Evolutionary conservation across 92 coral and sea anemone species (phyloP).

Genomic region (Paramuricea clavata): DNA sequence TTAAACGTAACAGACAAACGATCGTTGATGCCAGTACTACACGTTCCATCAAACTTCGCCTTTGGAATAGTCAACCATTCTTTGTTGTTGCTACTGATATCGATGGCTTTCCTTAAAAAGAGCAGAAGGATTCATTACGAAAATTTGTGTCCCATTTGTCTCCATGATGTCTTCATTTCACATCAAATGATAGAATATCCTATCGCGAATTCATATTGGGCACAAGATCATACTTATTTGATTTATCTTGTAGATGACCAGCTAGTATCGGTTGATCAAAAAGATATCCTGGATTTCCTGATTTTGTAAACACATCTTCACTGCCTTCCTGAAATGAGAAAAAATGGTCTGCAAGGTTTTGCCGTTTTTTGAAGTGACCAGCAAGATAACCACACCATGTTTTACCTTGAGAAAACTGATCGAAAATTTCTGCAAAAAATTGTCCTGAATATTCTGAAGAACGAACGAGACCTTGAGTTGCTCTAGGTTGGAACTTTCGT

Average conservation of each 20-base stretch:
- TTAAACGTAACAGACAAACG: conserved; percentile 88
- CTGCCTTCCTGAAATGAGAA: conserved; percentile 68
- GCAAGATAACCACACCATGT: too few species aligned
- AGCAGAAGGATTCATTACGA: too few species aligned
- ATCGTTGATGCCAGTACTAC: conserved; percentile 59
- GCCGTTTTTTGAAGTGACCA: too few species aligned
- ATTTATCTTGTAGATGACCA: conserved; percentile 69
- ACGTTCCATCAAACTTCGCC: conserved; percentile 78
- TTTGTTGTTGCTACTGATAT: conserved; percentile 73
- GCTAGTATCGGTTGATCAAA: conserved; percentile 90
- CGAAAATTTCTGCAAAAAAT: conserved; percentile 77
- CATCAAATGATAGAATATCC: too few species aligned
- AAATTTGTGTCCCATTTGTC: too few species aligned
- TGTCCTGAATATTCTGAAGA: conserved; percentile 74
- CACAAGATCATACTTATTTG: conserved; percentile 87
- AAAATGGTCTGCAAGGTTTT: too few species aligned
- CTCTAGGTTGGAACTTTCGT: conserved; percentile 80
- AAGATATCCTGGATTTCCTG: conserved; percentile 97
- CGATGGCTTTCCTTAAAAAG: conserved; percentile 80
- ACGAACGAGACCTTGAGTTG: conserved; percentile 75
- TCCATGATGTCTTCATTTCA: too few species aligned
- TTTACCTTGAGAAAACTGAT: conserved; percentile 87
- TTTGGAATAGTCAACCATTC: conserved; percentile 88
- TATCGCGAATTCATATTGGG: too few species aligned
- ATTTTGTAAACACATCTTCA: conserved; percentile 72